Evolutionary conservation across 2,797 vertebrate species (phyloP), one percentile per base, ranked within the genome.

Genomic region (Kryptolebias ocellatus): DNA sequence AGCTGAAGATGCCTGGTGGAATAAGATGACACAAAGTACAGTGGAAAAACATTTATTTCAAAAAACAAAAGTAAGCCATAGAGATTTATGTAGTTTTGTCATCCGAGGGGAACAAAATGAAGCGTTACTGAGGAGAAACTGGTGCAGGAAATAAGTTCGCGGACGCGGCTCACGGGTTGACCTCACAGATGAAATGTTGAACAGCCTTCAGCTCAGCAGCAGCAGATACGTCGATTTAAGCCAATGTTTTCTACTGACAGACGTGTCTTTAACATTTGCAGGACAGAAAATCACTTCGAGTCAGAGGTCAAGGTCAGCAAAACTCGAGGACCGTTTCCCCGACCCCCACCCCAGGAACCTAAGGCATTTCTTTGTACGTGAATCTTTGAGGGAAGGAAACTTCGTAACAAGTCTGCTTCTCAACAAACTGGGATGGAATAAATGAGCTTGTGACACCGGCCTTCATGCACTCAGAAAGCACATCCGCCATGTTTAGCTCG

Each of bases 311-410:
- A 80, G 64, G 60, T 46, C 62, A 67, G 45, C 28, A 47, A 78
- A 73, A 49, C 62, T 65, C 72, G 81, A 49, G 76, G 73, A 81
- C 69, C 2, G 20, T 24, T 76, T 76, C 80, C 59, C 73, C 77
- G 28, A 53, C 66, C 70, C 60, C 59, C 71, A 76, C 75, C 67
- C 72, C 75, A 74, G 70, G 83, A 67, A 81, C 80, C 78, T 83
- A 90, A 91, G 86, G 88, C 86, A 90, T 89, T 87, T 85, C 74
- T 83, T 84, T 87, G 86, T 46, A 86, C 76, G 68, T 67, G 65
- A 10, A 53, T 69, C 66, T 68, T 71, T 5, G 77, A 77, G 53
- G 2, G 15, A 59, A 51, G 27, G 5, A 34, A 50, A 55, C 10
- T 54, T 34, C 37, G 10, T 12, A 10, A 39, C 20, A 24, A 24